A percentile compares a stretch with the other conserved stretches of the same genome.
Evolutionary conservation across 2,797 vertebrate genomes (phyloP).

Genomic region (Gambusia yucatana): DNA sequence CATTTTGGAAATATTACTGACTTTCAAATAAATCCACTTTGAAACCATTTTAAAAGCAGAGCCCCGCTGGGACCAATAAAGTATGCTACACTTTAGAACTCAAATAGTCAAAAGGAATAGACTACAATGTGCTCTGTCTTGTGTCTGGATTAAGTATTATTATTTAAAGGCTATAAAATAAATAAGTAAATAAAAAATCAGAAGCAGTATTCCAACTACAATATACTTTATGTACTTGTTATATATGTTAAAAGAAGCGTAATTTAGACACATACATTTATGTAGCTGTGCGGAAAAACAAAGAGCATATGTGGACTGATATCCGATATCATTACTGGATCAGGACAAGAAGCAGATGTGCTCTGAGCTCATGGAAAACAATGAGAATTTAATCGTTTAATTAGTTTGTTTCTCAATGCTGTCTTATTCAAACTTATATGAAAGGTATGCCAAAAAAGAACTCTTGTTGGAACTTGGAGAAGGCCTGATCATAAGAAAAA

Average conservation of each 20-base stretch:
- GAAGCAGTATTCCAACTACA: not conserved
- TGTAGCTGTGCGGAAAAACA: not conserved
- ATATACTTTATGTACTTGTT: not conserved
- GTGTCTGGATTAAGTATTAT: not conserved
- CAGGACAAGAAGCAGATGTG: not conserved
- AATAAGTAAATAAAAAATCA: not conserved
- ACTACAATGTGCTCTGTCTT: not conserved
- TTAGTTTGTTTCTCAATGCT: not conserved
- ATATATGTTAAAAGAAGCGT: too few species aligned
- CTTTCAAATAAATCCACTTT: slow-evolving; percentile 24
- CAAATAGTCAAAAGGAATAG: not conserved
- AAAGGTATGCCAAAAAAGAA: not conserved
- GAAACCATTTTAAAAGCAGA: slow-evolving; percentile 1
- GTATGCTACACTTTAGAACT: not conserved
- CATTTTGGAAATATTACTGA: slow-evolving; percentile 16
- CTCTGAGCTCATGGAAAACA: not conserved
- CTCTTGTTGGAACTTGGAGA: too few species aligned
- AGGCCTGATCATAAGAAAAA: not conserved
- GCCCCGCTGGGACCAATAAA: not conserved
- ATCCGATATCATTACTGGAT: too few species aligned
- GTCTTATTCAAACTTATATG: not conserved
- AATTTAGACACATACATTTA: not conserved
- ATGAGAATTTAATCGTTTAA: not conserved
- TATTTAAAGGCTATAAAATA: not conserved
- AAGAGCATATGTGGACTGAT: too few species aligned